Evolutionary conservation across 2,797 vertebrate species (phyloP).

Genomic region (Phrynocephalus forsythii): DNA sequence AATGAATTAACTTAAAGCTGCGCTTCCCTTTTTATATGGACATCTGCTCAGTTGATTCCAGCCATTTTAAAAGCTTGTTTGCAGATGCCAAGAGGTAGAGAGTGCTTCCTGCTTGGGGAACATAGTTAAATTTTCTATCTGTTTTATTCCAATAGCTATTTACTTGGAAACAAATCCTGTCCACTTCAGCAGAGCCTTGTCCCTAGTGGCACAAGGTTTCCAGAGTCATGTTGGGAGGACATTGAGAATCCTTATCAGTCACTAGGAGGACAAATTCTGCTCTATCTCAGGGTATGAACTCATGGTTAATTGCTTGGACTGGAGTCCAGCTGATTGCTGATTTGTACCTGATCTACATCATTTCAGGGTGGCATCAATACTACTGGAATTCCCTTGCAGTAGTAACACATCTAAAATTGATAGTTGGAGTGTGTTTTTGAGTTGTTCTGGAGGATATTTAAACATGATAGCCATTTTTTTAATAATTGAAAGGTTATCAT

Average conservation of each 20-base stretch:
- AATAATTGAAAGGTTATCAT: too few relatives aligned
- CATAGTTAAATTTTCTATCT: fast-evolving
- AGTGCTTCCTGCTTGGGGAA: neutral
- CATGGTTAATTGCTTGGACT: neutral
- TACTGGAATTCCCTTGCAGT: neutral
- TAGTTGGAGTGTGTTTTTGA: neutral
- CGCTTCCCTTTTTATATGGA: neutral
- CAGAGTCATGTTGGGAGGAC: neutral
- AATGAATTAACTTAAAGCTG: fast-evolving
- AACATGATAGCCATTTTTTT: too few relatives aligned
- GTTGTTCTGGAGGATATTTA: too few relatives aligned
- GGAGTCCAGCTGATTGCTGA: neutral
- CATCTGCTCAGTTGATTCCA: conserved; percentile 1
- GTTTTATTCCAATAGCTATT: neutral
- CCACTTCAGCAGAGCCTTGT: neutral
- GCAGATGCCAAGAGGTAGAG: neutral
- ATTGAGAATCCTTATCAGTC: fast-evolving
- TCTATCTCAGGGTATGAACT: neutral
- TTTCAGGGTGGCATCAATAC: neutral
- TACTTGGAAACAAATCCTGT: conserved; percentile 10
- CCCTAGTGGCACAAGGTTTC: neutral
- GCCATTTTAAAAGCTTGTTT: conserved; percentile 13
- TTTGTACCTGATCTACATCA: neutral
- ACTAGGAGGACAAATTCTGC: neutral
- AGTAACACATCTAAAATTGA: neutral